Conservation (phyloP, 2,888 invertebrate species). For the Parthenolecanium corni region DNA sequence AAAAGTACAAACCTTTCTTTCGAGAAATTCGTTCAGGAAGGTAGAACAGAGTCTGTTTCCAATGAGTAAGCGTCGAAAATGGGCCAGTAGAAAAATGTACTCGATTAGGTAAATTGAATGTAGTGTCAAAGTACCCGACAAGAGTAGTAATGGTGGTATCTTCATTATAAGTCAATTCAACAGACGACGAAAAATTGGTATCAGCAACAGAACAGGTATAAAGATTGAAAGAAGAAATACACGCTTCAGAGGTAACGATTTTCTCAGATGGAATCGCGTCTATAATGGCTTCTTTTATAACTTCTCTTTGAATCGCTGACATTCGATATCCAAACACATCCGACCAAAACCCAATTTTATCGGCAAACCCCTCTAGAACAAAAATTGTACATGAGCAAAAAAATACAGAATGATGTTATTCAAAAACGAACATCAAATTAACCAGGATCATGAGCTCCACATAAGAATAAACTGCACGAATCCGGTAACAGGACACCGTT, state of each 20-base stretch:
- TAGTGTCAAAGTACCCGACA: slow-evolving; percentile 84
- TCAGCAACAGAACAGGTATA: slow-evolving; percentile 53
- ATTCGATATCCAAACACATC: slow-evolving; percentile 90
- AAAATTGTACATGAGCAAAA: background rate
- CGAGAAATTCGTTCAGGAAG: slow-evolving; percentile 60
- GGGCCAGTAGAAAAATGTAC: slow-evolving; percentile 72
- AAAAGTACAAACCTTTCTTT: slow-evolving; percentile 46
- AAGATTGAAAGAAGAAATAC: slow-evolving; percentile 62
- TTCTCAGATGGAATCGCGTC: slow-evolving; percentile 52
- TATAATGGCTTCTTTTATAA: slow-evolving; percentile 63
- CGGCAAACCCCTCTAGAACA: slow-evolving; percentile 52
- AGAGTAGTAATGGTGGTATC: slow-evolving; percentile 64
- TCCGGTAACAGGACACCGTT: slow-evolving; percentile 74
- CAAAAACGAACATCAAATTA: slow-evolving; percentile 28
- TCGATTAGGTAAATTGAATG: slow-evolving; percentile 58
- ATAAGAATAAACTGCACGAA: slow-evolving; percentile 66
- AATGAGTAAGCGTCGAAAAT: slow-evolving; percentile 63
- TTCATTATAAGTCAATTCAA: slow-evolving; percentile 47
- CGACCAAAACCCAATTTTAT: slow-evolving; percentile 75
- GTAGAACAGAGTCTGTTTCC: slow-evolving; percentile 89
- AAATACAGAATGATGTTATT: background rate
- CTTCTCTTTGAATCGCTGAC: slow-evolving; percentile 77
- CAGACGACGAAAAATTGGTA: slow-evolving; percentile 59
- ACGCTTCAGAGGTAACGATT: slow-evolving; percentile 53
- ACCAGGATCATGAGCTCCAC: slow-evolving; percentile 65